Conservation (phyloP, 2,113 vertebrate genomes). For the Lichenostomus cassidix region DNA sequence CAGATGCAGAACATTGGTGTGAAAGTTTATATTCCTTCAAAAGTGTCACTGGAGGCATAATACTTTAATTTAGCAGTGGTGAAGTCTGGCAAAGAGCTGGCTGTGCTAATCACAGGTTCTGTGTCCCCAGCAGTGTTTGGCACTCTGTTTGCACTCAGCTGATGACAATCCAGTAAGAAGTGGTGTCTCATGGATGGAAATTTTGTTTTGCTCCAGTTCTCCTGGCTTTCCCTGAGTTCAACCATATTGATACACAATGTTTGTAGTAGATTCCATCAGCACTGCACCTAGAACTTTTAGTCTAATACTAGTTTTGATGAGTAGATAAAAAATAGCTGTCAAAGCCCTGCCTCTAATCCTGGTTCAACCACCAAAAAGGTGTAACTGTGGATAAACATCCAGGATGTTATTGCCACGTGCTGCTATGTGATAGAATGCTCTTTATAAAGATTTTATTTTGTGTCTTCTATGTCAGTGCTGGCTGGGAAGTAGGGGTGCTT, state of each 20-base stretch:
- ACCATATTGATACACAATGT: fast-evolving
- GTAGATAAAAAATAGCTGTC: neutral
- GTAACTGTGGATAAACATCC: neutral
- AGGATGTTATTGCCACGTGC: neutral
- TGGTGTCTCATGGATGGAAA: neutral
- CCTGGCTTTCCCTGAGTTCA: neutral
- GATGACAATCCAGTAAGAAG: neutral
- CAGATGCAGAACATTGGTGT: neutral
- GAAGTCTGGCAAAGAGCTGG: neutral
- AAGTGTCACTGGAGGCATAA: neutral
- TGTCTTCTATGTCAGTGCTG: neutral
- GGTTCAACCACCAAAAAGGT: neutral
- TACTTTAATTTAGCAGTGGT: neutral
- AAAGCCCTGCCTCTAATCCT: neutral
- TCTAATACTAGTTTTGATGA: neutral
- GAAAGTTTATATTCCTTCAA: neutral
- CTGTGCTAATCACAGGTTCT: neutral
- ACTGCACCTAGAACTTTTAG: neutral
- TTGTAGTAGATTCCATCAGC: neutral
- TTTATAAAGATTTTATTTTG: neutral
- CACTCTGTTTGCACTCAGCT: neutral
- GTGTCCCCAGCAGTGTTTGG: neutral
- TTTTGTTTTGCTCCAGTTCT: neutral
- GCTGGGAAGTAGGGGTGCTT: neutral
- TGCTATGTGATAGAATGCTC: neutral